Evolutionary conservation across 2,113 vertebrate species (phyloP).

Genomic region (Nettapus auritus): DNA sequence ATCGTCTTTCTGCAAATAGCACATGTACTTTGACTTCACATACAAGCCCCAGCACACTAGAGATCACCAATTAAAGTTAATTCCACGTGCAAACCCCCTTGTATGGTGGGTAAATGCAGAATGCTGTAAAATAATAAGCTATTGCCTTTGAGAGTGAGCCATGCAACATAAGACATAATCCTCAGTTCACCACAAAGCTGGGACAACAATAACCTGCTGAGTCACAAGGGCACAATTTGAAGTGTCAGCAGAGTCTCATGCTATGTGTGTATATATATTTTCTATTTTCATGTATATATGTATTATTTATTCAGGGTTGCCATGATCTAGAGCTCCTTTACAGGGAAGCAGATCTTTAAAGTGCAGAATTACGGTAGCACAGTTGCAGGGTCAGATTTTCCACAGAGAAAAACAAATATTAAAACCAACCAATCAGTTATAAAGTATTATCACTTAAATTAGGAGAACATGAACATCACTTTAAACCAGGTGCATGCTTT

Average conservation of each 20-base stretch:
- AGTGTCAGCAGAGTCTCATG: background rate
- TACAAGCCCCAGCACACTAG: accelerated
- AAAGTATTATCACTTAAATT: background rate
- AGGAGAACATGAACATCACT: background rate
- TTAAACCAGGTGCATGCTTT: background rate
- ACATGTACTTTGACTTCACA: no score
- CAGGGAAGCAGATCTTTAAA: background rate
- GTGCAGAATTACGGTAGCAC: background rate
- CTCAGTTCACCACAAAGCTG: background rate
- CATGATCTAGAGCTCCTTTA: background rate
- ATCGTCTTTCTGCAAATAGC: background rate
- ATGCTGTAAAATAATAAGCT: background rate
- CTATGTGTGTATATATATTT: no score
- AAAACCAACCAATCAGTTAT: background rate
- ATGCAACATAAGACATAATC: accelerated
- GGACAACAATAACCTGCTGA: background rate
- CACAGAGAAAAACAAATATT: background rate
- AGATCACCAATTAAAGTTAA: background rate
- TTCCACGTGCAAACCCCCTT: accelerated
- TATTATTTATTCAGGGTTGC: background rate
- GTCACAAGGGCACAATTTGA: background rate
- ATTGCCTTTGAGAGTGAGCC: background rate
- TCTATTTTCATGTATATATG: no score
- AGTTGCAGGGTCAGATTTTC: background rate
- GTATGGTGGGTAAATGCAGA: accelerated